Evolutionary conservation across 2,888 invertebrate genomes (phyloP).

Genomic region (Teleiodes luculella): DNA sequence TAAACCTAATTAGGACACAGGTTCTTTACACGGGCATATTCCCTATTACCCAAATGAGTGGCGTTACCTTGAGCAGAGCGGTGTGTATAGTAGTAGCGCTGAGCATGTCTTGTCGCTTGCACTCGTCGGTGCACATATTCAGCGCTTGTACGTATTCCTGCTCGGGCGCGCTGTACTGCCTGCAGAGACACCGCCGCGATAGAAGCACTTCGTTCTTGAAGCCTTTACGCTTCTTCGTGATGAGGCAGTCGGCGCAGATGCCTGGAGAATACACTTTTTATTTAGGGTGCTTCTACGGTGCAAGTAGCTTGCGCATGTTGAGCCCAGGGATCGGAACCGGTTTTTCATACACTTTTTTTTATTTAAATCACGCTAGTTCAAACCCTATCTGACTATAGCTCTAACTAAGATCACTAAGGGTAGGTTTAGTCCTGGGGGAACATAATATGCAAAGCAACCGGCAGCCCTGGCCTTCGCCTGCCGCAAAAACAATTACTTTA

Average conservation of each 20-base stretch:
- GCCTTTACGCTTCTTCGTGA: conserved; percentile 37
- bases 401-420: too few species aligned
- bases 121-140: conserved; percentile 86
- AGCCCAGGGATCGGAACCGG: too few species aligned
- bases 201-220: conserved; percentile 34
- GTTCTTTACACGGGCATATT: background rate
- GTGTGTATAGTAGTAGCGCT: conserved; percentile 86
- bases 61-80: conserved; percentile 81
- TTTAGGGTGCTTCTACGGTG: too few species aligned
- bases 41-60: background rate
- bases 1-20: too few species aligned
- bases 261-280: background rate
- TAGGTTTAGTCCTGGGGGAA: too few species aligned
- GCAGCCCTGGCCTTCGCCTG: too few species aligned
- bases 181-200: conserved; percentile 45
- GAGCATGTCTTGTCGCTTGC: conserved; percentile 88
- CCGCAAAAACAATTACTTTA: too few species aligned
- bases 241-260: conserved; percentile 45
- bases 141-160: conserved; percentile 78
- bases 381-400: too few species aligned
- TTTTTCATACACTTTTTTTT: too few species aligned
- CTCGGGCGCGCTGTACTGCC: conserved; percentile 63
- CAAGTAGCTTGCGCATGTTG: too few species aligned
- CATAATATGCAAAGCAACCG: too few species aligned
- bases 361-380: too few species aligned